Conservation (phyloP, 2,888 invertebrate genomes). For the Lithophane socia region DNA sequence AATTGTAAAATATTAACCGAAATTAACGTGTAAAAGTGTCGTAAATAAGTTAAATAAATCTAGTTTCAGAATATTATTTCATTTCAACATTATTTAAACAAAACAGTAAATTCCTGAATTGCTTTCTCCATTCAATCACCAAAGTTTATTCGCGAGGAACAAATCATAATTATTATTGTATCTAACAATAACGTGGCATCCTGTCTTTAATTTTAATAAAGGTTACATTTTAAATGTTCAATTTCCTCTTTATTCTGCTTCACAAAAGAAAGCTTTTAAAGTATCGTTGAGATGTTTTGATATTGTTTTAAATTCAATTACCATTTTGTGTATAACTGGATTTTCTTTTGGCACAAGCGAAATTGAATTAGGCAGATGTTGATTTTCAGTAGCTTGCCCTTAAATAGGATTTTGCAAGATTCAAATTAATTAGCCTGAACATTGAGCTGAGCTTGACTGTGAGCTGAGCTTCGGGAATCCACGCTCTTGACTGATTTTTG, state of each 20-base stretch:
- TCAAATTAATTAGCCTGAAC: slow-evolving; percentile 7
- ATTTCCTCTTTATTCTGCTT: slow-evolving; percentile 70
- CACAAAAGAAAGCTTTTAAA: slow-evolving; percentile 69
- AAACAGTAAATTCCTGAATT: slow-evolving; percentile 51
- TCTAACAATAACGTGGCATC: slow-evolving; percentile 50
- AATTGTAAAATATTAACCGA: background rate
- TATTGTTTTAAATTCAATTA: slow-evolving; percentile 69
- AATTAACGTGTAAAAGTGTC: background rate
- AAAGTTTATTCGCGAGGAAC: slow-evolving; percentile 56
- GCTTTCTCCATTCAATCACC: slow-evolving; percentile 42
- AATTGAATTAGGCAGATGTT: slow-evolving; percentile 48
- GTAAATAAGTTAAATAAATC: background rate
- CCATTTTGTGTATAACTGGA: slow-evolving; percentile 44
- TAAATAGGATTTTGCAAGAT: slow-evolving; percentile 10
- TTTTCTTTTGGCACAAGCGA: slow-evolving; percentile 38
- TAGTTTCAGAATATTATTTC: background rate
- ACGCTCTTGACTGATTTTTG: background rate
- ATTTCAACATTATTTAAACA: background rate
- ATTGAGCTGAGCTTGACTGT: background rate
- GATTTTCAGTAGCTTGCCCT: slow-evolving; percentile 37
- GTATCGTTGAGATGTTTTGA: slow-evolving; percentile 65
- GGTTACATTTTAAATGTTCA: slow-evolving; percentile 71
- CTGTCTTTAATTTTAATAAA: slow-evolving; percentile 63
- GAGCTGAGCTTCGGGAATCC: background rate
- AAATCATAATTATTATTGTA: slow-evolving; percentile 61